phyloP scores from a whole-genome alignment of 2,797 vertebrate species.

The Carapus acus region DNA sequence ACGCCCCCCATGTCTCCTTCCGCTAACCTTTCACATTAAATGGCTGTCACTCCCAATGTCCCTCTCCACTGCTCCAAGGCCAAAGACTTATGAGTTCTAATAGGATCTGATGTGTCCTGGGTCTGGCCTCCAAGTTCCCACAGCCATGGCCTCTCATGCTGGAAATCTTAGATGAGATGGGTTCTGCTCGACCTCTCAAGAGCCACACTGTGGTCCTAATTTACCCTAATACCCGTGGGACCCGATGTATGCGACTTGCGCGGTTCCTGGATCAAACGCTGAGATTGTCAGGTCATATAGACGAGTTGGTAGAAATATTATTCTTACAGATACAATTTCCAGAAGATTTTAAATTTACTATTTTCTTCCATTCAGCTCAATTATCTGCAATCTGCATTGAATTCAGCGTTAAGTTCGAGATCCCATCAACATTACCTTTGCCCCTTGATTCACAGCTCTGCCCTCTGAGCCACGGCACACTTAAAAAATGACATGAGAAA shows the following conservation, averaged over 20 bases:
- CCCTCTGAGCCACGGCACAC: too few relatives aligned
- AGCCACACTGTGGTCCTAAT: conserved; percentile 33
- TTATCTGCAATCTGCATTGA: too few relatives aligned
- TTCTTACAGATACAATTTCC: too few relatives aligned
- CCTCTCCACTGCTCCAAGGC: conserved; percentile 22
- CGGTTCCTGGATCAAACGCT: conserved; percentile 18
- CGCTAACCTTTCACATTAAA: conserved; percentile 46
- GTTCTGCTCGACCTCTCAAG: conserved; percentile 30
- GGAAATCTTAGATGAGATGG: conserved; percentile 47
- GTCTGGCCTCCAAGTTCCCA: conserved; percentile 45
- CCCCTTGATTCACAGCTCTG: too few relatives aligned
- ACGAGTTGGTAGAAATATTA: too few relatives aligned
- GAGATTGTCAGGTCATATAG: not conserved
- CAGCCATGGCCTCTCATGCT: conserved; percentile 26
- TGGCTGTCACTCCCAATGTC: conserved; percentile 50
- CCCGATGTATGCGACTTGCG: conserved; percentile 10
- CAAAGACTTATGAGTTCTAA: conserved; percentile 39
- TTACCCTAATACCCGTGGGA: conserved; percentile 13
- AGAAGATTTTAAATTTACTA: too few relatives aligned
- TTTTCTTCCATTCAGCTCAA: too few relatives aligned
- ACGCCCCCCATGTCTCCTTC: conserved; percentile 17
- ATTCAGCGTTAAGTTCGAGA: too few relatives aligned
- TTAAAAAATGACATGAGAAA: too few relatives aligned
- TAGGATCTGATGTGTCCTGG: conserved; percentile 56
- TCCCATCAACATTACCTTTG: too few relatives aligned